Percentiles rank a stretch among this genome's conserved stretches.
phyloP scores from a whole-genome alignment of 2,113 vertebrate species.

The Leucosticte australis region DNA sequence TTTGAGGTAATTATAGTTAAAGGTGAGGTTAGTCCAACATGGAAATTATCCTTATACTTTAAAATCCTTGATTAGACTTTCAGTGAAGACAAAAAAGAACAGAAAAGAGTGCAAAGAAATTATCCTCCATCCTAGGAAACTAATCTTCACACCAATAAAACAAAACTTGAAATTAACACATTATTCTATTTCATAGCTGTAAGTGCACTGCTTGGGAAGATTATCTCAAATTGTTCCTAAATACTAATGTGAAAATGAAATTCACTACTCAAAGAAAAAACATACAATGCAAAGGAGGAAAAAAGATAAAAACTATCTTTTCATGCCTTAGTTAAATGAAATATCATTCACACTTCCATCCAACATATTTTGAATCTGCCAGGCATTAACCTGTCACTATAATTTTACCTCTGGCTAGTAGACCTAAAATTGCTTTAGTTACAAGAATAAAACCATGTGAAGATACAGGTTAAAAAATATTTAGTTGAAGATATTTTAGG shows the following conservation, averaged over 20 bases:
- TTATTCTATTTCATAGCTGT: not conserved
- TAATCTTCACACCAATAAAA: not conserved
- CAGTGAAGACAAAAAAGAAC: not conserved
- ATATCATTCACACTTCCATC: not conserved
- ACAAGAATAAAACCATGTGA: not conserved
- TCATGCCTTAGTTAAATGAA: not conserved
- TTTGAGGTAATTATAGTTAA: not conserved
- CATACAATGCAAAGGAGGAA: not conserved
- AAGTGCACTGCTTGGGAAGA: not conserved
- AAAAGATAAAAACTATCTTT: not conserved
- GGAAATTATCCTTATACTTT: not conserved
- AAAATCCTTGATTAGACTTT: not conserved
- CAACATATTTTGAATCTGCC: not conserved
- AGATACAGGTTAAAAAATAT: not conserved
- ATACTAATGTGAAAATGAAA: not conserved
- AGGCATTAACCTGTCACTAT: not conserved
- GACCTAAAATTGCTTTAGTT: not conserved
- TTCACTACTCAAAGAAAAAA: not conserved
- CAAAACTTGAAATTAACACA: not conserved
- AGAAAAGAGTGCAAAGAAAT: not conserved
- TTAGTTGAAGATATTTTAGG: not conserved
- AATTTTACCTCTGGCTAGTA: not conserved
- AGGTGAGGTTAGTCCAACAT: not conserved
- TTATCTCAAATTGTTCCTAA: not conserved
- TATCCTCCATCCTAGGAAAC: not conserved